Evolutionary conservation across 2,113 vertebrate species (phyloP).

Genomic region (Engraulis encrasicolus): DNA sequence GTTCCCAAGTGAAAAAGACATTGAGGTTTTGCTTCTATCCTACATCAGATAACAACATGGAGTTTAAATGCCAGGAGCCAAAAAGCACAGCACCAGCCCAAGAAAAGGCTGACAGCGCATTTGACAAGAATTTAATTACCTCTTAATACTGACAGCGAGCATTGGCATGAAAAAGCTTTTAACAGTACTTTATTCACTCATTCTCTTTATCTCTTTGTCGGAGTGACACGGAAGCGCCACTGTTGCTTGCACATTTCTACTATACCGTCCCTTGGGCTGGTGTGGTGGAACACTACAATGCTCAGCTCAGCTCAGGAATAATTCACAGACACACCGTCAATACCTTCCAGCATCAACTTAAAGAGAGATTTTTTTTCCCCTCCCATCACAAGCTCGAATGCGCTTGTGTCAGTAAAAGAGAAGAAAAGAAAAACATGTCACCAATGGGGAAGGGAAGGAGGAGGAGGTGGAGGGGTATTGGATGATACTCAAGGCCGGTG

Average conservation of each 20-base stretch:
- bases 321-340: not conserved
- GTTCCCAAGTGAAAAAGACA: not conserved
- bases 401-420: not conserved
- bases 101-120: not conserved
- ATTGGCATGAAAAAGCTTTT: not conserved
- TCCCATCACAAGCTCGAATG: not conserved
- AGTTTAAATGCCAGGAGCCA: not conserved
- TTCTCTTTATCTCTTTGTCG: not conserved
- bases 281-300: not conserved
- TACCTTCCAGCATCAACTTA: not conserved
- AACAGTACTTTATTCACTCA: not conserved
- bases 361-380: not conserved
- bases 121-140: not conserved
- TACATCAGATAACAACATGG: not conserved
- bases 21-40: not conserved
- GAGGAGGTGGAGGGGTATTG: not conserved
- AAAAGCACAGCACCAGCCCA: not conserved
- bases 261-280: not conserved
- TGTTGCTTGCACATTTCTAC: not conserved
- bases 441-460: not conserved
- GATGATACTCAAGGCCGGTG: not conserved
- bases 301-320: not conserved
- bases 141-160: not conserved
- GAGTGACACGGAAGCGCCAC: not conserved
- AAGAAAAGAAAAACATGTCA: not conserved